These are phyloP conservation scores for Eristalinus aeneus DNA, from an alignment of 2,888 invertebrate genomes.

Conservation along the genomic window DNA sequence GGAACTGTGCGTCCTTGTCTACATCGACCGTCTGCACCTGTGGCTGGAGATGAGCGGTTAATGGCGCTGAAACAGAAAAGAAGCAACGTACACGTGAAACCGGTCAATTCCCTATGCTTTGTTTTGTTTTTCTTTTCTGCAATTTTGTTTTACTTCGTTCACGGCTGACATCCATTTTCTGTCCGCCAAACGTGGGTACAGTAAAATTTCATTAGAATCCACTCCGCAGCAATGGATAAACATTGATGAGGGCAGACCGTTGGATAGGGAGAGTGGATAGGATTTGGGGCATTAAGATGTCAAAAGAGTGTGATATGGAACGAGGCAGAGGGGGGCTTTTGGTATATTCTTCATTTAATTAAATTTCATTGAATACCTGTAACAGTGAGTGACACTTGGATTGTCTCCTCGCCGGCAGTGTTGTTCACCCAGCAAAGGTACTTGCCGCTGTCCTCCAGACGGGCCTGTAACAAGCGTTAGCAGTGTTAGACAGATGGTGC, in stretches of 20 bases:
- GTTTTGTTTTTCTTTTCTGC: conserved; percentile 5
- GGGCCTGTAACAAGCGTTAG: conserved; percentile 76
- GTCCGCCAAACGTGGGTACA: neutral
- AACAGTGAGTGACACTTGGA: conserved; percentile 88
- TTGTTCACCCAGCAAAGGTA: conserved; percentile 96
- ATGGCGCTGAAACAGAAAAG: conserved; percentile 83
- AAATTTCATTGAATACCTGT: conserved; percentile 83
- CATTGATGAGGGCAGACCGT: conserved; percentile 9
- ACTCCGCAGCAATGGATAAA: neutral
- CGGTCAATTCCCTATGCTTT: neutral
- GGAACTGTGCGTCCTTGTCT: conserved; percentile 91
- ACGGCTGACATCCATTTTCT: neutral
- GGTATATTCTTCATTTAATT: conserved; percentile 57
- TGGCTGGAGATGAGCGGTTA: conserved; percentile 90
- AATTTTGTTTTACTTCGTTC: neutral
- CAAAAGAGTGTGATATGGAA: neutral
- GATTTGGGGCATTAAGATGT: conserved; percentile 39
- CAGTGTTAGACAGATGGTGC: neutral
- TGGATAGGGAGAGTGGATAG: neutral
- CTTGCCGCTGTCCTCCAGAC: conserved; percentile 90
- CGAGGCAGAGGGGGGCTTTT: neutral
- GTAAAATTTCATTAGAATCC: conserved; percentile 58
- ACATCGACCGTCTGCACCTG: conserved; percentile 90
- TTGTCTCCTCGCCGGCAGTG: conserved; percentile 90
- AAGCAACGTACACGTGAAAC: conserved; percentile 1